Evolutionary conservation across 2,113 vertebrate species (phyloP), one percentile per base, ranked within the genome.

Genomic region (Psophia crepitans): DNA sequence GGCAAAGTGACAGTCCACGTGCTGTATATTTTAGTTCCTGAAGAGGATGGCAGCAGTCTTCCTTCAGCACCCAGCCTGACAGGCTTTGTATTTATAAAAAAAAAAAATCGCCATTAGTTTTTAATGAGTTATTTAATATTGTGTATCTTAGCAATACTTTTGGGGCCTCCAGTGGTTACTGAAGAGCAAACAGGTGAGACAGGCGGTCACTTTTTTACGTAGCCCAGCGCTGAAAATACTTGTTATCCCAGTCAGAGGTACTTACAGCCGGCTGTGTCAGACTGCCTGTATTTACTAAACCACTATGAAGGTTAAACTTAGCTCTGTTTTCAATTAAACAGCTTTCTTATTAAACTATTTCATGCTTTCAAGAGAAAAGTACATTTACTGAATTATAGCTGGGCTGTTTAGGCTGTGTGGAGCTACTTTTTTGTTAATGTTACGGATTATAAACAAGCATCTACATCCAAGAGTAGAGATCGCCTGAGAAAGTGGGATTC

Each of bases 1-100:
- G 74, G 69, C 46, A 82, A 46, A 93, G 80, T 57, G 75, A 66
- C 43, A 63, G 74, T 82, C 80, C 96, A 30, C n/a, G 7, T 93
- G 64, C 77, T 91, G 69, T 78, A 33, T 91, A 37, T 91, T 97
- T 96, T 64, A 86, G 28, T 41, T 92, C 87, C 90, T 84, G 53
- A 80, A 41, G 17, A 75, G 63, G 61, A 87, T 16, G n/a, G 70
- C 56, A 80, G 76, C 68, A 78, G 84, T n/a, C 37, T 28, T 90
- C 79, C 92, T 93, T 91, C 53, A 84, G 82, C 65, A 84, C 56
- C 63, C 73, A 65, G 90, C 85, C 69, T 83, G 63, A 79, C 49
- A 53, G 43, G 12, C 53, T 96, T 90, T 56, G 16, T 90, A 48
- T 83, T 85, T 49, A 18, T 39, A 74, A 83, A n/a, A 33, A 41